Conservation (phyloP, 2,113 vertebrate genomes). For the Phaethornis superciliosus region DNA sequence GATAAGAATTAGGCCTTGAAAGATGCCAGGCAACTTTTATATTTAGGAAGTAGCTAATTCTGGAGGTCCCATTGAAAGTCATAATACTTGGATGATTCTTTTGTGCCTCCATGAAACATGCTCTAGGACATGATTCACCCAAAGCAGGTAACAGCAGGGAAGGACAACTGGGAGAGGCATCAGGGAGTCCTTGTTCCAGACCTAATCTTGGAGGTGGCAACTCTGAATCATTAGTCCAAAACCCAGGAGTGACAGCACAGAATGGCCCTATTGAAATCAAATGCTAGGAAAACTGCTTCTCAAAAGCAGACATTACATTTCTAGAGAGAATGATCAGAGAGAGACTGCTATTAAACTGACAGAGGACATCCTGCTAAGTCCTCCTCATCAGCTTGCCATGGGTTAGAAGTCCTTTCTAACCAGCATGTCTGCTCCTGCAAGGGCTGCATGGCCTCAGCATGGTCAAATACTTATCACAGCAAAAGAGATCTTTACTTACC, state of each 20-base stretch:
- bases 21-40: neutral
- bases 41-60: neutral
- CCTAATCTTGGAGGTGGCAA: neutral
- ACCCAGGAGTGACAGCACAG: neutral
- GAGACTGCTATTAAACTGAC: neutral
- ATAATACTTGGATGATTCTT: neutral
- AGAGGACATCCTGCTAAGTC: neutral
- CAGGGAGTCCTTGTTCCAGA: neutral
- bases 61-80: neutral
- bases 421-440: rapidly evolving
- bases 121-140: neutral
- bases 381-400: neutral
- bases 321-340: neutral
- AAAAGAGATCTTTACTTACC: neutral
- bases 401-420: neutral
- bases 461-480: neutral
- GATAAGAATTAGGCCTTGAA: neutral
- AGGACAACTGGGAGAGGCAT: neutral
- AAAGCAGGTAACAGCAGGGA: neutral
- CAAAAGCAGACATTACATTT: neutral
- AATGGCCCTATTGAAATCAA: neutral
- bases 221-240: neutral
- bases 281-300: neutral
- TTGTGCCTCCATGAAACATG: neutral
- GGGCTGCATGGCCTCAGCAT: neutral